These are phyloP conservation scores for Diploscapter pachys DNA, from an alignment of 1,140 invertebrate genomes.

Conservation along the genomic window DNA sequence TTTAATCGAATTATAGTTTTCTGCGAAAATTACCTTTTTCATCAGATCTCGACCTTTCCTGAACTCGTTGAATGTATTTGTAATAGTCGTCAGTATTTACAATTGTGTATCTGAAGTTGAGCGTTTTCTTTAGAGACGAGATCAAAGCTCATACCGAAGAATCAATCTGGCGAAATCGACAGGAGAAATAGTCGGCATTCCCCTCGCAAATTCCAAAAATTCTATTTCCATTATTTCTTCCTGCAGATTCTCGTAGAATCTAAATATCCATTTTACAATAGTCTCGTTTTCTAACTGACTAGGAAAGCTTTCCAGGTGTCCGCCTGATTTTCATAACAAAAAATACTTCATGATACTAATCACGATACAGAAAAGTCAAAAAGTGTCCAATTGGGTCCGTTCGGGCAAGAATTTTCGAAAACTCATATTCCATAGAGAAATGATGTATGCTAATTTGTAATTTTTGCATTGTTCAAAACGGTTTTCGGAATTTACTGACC, in stretches of 20 bases:
- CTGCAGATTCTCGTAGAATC: constrained; percentile 94
- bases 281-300: background rate
- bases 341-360: too few relatives aligned
- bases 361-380: too few relatives aligned
- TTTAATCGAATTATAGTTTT: too few relatives aligned
- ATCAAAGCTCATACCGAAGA: constrained; percentile 9
- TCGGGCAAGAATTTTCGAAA: too few relatives aligned
- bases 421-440: too few relatives aligned
- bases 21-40: constrained; percentile 21
- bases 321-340: too few relatives aligned
- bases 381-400: too few relatives aligned
- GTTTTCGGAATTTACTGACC: too few relatives aligned
- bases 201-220: constrained; percentile 86
- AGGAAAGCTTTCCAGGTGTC: too few relatives aligned
- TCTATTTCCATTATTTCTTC: constrained; percentile 94
- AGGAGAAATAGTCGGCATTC: constrained; percentile 83
- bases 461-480: too few relatives aligned
- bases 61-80: constrained; percentile 61
- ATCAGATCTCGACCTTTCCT: constrained; percentile 59
- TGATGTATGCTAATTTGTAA: too few relatives aligned
- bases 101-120: constrained; percentile 43
- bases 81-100: constrained; percentile 58
- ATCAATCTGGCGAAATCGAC: constrained; percentile 84
- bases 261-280: constrained; percentile 45
- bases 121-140: background rate